Evolutionary conservation across 2,888 invertebrate genomes (phyloP).

Genomic region (Polia nebulosa): DNA sequence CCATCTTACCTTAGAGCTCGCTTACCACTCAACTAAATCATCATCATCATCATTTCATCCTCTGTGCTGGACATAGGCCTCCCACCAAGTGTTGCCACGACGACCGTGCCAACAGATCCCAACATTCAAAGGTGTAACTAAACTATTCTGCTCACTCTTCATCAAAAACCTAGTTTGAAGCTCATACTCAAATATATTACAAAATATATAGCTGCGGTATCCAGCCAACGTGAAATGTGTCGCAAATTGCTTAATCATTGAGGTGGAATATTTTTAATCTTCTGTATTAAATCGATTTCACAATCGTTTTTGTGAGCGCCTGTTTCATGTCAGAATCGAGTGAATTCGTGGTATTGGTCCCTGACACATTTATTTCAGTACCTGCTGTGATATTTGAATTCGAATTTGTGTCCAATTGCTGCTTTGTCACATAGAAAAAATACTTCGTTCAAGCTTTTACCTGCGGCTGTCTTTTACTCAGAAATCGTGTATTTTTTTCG

Average conservation of each 20-base stretch:
- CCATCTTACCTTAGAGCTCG: no score
- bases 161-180: not conserved
- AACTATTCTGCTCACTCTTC: not conserved
- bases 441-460: no score
- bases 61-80: no score
- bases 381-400: conserved; percentile 18
- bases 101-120: no score
- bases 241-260: conserved; percentile 67
- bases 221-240: conserved; percentile 61
- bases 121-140: not conserved
- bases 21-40: no score
- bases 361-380: conserved; percentile 56
- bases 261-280: conserved; percentile 69
- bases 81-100: no score
- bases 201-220: not conserved
- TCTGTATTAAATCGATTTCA: conserved; percentile 69
- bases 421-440: not conserved
- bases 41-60: no score
- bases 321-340: conserved; percentile 66
- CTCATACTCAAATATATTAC: not conserved
- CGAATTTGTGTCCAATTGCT: not conserved
- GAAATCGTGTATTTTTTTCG: no score
- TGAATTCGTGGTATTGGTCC: conserved; percentile 34
- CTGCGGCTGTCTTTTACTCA: no score
- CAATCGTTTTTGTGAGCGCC: conserved; percentile 68